A percentile compares a stretch with the other conserved stretches of the same genome.
phyloP scores from a whole-genome alignment of 2,113 vertebrate species.

The Odobenus rosmarus region DNA sequence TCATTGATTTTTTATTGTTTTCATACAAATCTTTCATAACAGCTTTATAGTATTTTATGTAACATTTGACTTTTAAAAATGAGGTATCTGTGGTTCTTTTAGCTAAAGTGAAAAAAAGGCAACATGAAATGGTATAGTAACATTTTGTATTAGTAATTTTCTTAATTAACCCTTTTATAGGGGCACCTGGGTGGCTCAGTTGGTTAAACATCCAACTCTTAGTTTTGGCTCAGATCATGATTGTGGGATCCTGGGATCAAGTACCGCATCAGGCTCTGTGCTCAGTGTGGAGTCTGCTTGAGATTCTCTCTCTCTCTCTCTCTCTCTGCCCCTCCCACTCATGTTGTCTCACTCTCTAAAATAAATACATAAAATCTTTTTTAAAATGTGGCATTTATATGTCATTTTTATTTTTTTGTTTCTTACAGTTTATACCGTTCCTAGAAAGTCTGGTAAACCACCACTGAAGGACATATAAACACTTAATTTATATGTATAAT shows the following conservation, averaged over 20 bases:
- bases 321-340: background rate
- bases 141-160: constrained; percentile 37
- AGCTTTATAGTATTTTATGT: background rate
- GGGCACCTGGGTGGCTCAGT: background rate
- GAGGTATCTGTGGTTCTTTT: constrained; percentile 6
- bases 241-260: background rate
- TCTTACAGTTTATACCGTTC: background rate
- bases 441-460: background rate
- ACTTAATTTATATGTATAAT: background rate
- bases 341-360: background rate
- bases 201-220: background rate
- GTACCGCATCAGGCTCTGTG: accelerated
- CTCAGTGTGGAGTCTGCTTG: background rate
- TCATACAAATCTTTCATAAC: background rate
- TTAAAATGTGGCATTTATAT: background rate
- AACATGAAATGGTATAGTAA: background rate
- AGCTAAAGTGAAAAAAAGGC: background rate
- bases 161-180: background rate
- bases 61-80: constrained; percentile 38
- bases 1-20: constrained; percentile 3
- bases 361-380: background rate
- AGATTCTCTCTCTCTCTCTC: background rate
- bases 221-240: background rate
- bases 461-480: background rate
- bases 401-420: background rate